Base-by-base conservation (phyloP, 64 coral and sea anemone species). In the Actinia tenebrosa region DNA sequence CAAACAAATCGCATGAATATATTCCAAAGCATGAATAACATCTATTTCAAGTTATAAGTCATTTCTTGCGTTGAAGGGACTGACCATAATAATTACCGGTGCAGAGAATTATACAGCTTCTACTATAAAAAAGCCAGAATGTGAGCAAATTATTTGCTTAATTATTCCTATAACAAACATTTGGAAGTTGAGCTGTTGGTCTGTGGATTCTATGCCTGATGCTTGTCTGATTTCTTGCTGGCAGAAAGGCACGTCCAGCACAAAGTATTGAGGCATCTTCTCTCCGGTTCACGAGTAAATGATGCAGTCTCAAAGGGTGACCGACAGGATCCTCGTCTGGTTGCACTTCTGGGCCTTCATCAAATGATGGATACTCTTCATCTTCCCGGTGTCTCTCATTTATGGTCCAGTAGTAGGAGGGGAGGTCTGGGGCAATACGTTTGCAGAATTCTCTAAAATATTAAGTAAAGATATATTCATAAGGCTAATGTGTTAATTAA, bases 401-500 rank as follows among this genome's bases (percentile, higher is more conserved):
- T 2, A 71, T 4, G 14, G 91, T 92, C 50, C 69, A 88, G 60
- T 92, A 92, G 37, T 92, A 92, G 62, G 88, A 92, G 10, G 91
- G 91, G 19, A 92, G 59, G 43, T 88, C 86, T 78, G 64, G 60
- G 22, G 61, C 63, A 78, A 92, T 92, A 45, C 91, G n/a, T 53
- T 88, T 88, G 23, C 78, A 45, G 53, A 92, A 88, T 64, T 92
- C 91, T 54, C 83, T 90, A 79, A 55, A 55, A 86, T 52, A 63
- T 4, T 8, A 63, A 63, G 2, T 63, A 63, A 63, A 63, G 0
- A 63, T 63, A 63, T 63, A n/a, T 85, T 44, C 11, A 27, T 85
- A 56, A 85, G 56, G 83, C 0, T 63, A 63, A 63, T 63, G 2
- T 63, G 16, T 63, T 63, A 63, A 62, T 62, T 9, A 14, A 62